Percentiles rank a stretch among this genome's conserved stretches.
Evolutionary conservation across 2,113 vertebrate genomes (phyloP).

Genomic region (Canis aureus): DNA sequence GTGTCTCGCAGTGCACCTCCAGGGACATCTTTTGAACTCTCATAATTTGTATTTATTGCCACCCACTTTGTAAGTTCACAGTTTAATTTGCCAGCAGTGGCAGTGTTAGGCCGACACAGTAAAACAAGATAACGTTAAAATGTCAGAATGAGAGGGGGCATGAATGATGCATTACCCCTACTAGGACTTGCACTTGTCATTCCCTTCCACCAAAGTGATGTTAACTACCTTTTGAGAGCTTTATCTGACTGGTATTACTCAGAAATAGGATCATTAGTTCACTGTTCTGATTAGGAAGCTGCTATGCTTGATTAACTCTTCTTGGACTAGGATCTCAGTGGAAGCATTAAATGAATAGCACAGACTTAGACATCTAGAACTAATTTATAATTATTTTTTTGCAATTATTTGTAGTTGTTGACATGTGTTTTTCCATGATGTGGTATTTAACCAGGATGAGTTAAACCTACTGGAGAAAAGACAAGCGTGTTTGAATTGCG

Average conservation of each 20-base stretch:
- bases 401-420: constrained; percentile 86
- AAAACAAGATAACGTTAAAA: constrained; percentile 93
- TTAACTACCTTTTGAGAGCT: constrained; percentile 93
- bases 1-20: constrained; percentile 89
- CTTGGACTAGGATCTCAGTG: constrained; percentile 87
- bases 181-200: constrained; percentile 90
- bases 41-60: constrained; percentile 94
- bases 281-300: constrained; percentile 90
- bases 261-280: constrained; percentile 92
- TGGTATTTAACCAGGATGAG: constrained; percentile 65
- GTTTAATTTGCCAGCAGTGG: constrained; percentile 93
- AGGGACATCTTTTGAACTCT: constrained; percentile 91
- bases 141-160: constrained; percentile 90
- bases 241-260: constrained; percentile 92
- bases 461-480: constrained; percentile 68
- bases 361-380: constrained; percentile 87
- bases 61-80: constrained; percentile 94
- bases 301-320: constrained; percentile 91
- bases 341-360: constrained; percentile 85
- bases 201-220: constrained; percentile 90
- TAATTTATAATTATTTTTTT: constrained; percentile 90
- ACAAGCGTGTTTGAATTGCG: background rate
- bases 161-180: constrained; percentile 93
- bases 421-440: constrained; percentile 85
- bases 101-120: constrained; percentile 91